Evolutionary conservation across 2,797 vertebrate species (phyloP).

Genomic region (Holocentrus rufus): DNA sequence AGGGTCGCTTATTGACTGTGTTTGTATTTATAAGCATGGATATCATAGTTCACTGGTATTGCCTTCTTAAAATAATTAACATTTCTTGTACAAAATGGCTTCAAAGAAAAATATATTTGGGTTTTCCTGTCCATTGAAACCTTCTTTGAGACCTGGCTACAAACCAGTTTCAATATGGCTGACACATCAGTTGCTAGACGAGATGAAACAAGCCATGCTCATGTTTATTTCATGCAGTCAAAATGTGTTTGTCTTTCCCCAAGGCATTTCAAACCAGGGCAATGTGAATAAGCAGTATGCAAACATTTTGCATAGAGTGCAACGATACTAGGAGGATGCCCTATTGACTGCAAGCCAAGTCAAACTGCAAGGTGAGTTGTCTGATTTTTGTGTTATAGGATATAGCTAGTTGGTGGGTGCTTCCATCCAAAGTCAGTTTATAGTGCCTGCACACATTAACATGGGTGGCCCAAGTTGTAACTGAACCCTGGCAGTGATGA

Average conservation of each 20-base stretch:
- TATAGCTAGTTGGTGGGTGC: no score
- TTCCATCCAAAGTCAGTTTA: no score
- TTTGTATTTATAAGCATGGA: no score
- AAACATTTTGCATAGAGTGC: slow-evolving; percentile 3
- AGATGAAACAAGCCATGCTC: slow-evolving; percentile 12
- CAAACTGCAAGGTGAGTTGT: background rate
- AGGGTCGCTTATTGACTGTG: no score
- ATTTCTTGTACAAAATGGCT: background rate
- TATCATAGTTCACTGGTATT: no score
- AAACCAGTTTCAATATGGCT: slow-evolving; percentile 8
- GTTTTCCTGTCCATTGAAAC: background rate
- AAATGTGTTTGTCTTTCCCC: slow-evolving; percentile 15
- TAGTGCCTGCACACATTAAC: no score
- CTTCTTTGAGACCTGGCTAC: background rate
- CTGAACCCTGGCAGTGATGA: no score
- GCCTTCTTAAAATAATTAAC: background rate
- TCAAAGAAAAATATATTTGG: background rate
- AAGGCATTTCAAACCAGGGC: background rate
- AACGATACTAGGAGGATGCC: background rate
- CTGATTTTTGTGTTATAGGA: background rate
- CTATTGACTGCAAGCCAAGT: background rate
- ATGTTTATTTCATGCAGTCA: slow-evolving; percentile 47
- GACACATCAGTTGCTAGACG: slow-evolving; percentile 16
- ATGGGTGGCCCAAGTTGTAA: no score
- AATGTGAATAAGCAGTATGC: slow-evolving; percentile 3